phyloP scores from a whole-genome alignment of 2,797 vertebrate genomes.

The Paratrypauchen microcephalus region DNA sequence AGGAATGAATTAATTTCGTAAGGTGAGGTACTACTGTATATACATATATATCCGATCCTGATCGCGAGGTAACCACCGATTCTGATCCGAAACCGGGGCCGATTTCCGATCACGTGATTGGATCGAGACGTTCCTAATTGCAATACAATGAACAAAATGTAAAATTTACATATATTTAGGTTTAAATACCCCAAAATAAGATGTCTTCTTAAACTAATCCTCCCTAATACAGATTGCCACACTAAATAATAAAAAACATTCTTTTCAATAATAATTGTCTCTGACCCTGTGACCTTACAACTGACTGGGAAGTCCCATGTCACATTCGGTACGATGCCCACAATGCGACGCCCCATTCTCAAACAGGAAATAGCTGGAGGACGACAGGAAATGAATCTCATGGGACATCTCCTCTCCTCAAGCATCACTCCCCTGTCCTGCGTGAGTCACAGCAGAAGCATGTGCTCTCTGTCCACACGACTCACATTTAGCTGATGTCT shows the following conservation, averaged over 20 bases:
- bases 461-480: conserved; percentile 59
- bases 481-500: conserved; percentile 53
- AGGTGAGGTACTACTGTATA: no score
- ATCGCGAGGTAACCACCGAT: no score
- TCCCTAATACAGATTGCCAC: not conserved
- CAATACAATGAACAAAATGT: no score
- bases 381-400: conserved; percentile 58
- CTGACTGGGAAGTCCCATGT: conserved; percentile 19
- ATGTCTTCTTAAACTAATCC: not conserved
- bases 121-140: no score
- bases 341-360: conserved; percentile 23
- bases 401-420: conserved; percentile 63
- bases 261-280: not conserved
- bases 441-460: conserved; percentile 62
- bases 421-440: conserved; percentile 47
- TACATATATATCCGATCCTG: no score
- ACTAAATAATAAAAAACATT: not conserved
- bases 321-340: conserved; percentile 54
- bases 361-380: conserved; percentile 67
- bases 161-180: no score
- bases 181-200: not conserved
- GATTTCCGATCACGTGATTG: no score
- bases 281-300: conserved; percentile 12
- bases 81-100: no score
- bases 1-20: no score